These are phyloP conservation scores for Thecophora atra DNA, from an alignment of 2,888 invertebrate genomes.

Conservation along the genomic window DNA sequence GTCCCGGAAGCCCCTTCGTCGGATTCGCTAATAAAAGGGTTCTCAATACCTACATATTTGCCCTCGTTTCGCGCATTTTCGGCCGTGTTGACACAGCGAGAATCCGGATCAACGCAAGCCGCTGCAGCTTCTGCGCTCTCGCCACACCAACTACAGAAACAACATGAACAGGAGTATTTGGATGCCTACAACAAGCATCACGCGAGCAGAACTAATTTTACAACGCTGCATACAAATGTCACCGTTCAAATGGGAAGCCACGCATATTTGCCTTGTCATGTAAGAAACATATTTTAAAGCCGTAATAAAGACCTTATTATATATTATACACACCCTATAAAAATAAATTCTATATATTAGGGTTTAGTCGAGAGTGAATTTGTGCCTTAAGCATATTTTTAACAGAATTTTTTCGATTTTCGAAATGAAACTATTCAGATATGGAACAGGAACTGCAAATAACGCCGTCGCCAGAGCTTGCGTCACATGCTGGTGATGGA, in stretches of 20 bases:
- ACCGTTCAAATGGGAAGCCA: slow-evolving; percentile 91
- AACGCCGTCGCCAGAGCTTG: too few species aligned
- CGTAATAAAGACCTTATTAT: too few species aligned
- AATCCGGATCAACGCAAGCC: slow-evolving; percentile 47
- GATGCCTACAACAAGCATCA: slow-evolving; percentile 49
- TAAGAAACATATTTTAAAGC: slow-evolving; percentile 66
- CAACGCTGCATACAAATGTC: slow-evolving; percentile 74
- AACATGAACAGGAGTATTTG: slow-evolving; percentile 54
- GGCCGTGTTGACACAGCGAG: slow-evolving; percentile 44
- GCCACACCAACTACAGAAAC: slow-evolving; percentile 44
- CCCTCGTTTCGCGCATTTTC: slow-evolving; percentile 60
- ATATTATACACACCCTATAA: too few species aligned
- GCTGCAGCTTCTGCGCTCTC: slow-evolving; percentile 14
- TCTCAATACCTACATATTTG: slow-evolving; percentile 61
- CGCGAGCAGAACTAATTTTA: slow-evolving; percentile 49
- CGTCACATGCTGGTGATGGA: too few species aligned
- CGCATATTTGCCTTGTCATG: slow-evolving; percentile 91
- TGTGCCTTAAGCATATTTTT: too few species aligned
- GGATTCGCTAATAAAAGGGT: slow-evolving; percentile 60
- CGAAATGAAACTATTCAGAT: too few species aligned
- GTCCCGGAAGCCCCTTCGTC: slow-evolving; percentile 47
- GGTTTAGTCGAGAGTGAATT: too few species aligned
- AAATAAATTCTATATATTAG: too few species aligned
- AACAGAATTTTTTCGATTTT: too few species aligned
- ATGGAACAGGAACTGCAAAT: too few species aligned